phyloP scores from a whole-genome alignment of 1,140 invertebrate genomes.

The Schlechtendalia chinensis region DNA sequence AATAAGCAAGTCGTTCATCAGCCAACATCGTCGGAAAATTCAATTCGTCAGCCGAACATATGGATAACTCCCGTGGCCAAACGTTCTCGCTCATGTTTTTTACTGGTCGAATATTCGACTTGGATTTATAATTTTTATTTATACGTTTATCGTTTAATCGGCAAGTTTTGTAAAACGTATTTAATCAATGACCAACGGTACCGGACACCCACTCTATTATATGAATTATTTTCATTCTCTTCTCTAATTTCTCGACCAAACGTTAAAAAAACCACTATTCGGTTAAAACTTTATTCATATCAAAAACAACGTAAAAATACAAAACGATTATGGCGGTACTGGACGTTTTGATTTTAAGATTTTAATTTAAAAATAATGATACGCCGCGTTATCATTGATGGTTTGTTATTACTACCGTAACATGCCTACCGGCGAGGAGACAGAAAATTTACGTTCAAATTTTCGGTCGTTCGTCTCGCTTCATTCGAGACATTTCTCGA shows the following conservation, averaged over 20 bases:
- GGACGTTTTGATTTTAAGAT: no score
- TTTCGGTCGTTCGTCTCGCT: no score
- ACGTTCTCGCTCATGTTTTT: neutral
- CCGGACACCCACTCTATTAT: neutral
- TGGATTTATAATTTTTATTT: no score
- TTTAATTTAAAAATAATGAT: neutral
- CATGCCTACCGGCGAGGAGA: neutral
- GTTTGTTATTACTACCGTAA: neutral
- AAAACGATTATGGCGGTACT: no score
- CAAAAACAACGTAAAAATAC: no score
- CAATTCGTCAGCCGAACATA: neutral
- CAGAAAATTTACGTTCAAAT: neutral
- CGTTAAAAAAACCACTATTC: neutral
- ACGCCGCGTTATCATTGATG: neutral
- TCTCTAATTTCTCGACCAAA: no score
- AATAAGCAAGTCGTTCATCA: slow-evolving; percentile 19
- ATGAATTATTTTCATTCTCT: neutral
- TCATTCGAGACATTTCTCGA: no score
- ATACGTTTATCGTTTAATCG: neutral
- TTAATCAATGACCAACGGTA: neutral
- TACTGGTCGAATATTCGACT: no score
- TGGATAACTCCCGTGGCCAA: neutral
- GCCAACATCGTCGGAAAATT: neutral
- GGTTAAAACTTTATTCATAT: no score
- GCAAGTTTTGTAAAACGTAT: neutral